Evolutionary conservation across 2,113 vertebrate genomes (phyloP).

Genomic region (Clarias magur): DNA sequence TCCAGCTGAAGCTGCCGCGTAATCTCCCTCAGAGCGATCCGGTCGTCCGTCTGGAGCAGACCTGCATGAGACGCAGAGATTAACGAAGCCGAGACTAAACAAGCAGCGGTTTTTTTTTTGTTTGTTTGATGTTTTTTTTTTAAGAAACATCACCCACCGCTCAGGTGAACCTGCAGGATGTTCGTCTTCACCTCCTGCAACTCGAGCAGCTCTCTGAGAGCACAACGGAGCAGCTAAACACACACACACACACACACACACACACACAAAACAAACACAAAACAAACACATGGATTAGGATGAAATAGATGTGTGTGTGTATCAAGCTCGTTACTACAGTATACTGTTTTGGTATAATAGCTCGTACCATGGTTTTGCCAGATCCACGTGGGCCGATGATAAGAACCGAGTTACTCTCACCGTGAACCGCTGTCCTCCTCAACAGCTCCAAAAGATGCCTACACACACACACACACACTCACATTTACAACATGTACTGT

Average conservation of each 20-base stretch:
- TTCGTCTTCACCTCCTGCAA: slow-evolving; percentile 76
- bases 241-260: background rate
- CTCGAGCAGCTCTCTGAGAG: slow-evolving; percentile 80
- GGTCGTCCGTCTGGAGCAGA: slow-evolving; percentile 89
- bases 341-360: background rate
- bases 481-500: background rate
- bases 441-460: slow-evolving; percentile 91
- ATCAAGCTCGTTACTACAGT: background rate
- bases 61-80: slow-evolving; percentile 71
- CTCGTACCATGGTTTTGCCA: slow-evolving; percentile 86
- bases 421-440: slow-evolving; percentile 82
- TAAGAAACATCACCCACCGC: slow-evolving; percentile 68
- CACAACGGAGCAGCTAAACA: slow-evolving; percentile 80
- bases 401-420: slow-evolving; percentile 94
- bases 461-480: slow-evolving; percentile 27
- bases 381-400: slow-evolving; percentile 89
- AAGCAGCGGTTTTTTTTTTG: background rate
- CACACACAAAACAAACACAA: too few relatives aligned
- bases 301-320: background rate
- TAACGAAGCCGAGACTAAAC: background rate
- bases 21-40: slow-evolving; percentile 91
- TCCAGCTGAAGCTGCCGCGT: slow-evolving; percentile 91
- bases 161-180: slow-evolving; percentile 87
- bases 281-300: background rate
- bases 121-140: too few relatives aligned